phyloP scores from a whole-genome alignment of 1,140 invertebrate genomes.

The Penaeus indicus region DNA sequence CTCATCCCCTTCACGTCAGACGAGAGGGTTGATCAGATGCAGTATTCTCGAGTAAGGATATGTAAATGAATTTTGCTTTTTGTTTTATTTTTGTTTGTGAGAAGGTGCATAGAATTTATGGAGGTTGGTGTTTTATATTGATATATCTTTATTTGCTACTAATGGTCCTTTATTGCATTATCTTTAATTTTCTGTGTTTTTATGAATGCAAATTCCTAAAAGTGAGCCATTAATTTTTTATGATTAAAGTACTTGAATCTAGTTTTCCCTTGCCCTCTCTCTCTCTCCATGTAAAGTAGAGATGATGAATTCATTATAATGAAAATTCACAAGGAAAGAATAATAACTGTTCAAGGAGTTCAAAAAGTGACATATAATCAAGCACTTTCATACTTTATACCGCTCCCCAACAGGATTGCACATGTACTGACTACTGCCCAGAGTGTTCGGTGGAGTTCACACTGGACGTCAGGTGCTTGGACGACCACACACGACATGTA shows the following conservation, averaged over 20 bases:
- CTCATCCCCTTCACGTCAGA: slow-evolving; percentile 97
- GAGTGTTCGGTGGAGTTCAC: slow-evolving; percentile 99
- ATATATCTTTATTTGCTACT: neutral
- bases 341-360: neutral
- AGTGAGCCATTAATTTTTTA: no score
- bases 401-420: slow-evolving; percentile 82
- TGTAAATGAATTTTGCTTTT: neutral
- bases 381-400: neutral
- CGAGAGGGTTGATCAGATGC: slow-evolving; percentile 87
- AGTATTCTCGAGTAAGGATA: slow-evolving; percentile 79
- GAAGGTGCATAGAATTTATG: slow-evolving; percentile 53
- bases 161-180: neutral
- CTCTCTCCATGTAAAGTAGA: no score
- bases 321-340: neutral
- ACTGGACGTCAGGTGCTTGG: slow-evolving; percentile 94
- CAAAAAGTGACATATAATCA: neutral
- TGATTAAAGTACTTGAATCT: no score
- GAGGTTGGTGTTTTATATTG: neutral
- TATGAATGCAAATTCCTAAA: neutral
- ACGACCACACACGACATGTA: slow-evolving; percentile 93
- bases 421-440: slow-evolving; percentile 95
- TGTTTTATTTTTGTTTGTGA: slow-evolving; percentile 5
- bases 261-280: no score
- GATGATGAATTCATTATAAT: neutral
- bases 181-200: neutral